Conservation (phyloP, 2,797 vertebrate genomes). For the Sus cebifrons region DNA sequence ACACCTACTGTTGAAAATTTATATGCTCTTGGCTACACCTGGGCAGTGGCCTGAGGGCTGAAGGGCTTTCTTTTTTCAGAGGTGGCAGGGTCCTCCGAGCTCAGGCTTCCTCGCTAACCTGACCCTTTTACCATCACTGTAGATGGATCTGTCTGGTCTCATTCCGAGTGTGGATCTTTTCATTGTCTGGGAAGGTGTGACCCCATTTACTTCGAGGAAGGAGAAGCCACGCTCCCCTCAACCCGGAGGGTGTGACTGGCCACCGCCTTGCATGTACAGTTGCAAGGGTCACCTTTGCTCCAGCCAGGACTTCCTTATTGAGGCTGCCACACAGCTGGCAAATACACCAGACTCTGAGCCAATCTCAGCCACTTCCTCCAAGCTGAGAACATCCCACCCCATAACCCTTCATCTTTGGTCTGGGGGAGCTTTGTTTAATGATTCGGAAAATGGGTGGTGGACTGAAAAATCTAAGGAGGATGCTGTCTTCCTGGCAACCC, state of each 20-base stretch:
- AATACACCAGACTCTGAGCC: background rate
- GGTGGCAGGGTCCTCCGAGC: no score
- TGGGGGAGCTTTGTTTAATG: background rate
- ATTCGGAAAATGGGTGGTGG: slow-evolving; percentile 15
- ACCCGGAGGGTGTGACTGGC: fast-evolving
- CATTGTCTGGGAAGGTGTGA: background rate
- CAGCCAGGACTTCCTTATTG: background rate
- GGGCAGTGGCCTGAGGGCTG: no score
- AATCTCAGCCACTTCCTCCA: background rate
- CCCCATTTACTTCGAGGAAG: background rate
- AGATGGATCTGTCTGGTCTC: background rate
- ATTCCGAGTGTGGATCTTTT: background rate
- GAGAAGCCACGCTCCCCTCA: background rate
- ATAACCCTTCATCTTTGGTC: background rate
- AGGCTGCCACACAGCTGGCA: fast-evolving
- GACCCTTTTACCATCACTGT: background rate
- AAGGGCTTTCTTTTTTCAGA: background rate
- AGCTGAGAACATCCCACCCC: background rate
- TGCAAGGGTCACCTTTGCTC: background rate
- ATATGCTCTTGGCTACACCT: no score
- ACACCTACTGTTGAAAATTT: background rate
- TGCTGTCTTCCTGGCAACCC: background rate
- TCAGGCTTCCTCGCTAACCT: background rate
- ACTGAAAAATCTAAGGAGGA: background rate
- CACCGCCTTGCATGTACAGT: no score